phyloP scores from a whole-genome alignment of 2,888 invertebrate species.

The Augiades crinisus region DNA sequence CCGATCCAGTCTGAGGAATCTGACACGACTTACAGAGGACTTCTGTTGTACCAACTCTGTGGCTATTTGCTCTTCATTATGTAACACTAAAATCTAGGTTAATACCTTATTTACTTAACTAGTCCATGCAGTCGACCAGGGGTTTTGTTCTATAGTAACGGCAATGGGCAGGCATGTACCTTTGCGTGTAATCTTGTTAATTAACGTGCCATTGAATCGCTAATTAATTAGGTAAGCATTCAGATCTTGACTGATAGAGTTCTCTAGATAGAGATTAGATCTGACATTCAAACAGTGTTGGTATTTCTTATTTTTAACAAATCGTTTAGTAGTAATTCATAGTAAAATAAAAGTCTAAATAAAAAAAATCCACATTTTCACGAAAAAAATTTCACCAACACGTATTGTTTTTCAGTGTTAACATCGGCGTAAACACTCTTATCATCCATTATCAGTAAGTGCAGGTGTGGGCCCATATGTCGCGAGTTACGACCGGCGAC shows the following conservation, averaged over 20 bases:
- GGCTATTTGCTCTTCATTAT: slow-evolving; percentile 12
- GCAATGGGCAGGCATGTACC: neutral
- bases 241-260: neutral
- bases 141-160: neutral
- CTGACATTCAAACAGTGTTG: neutral
- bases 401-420: neutral
- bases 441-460: slow-evolving; percentile 30
- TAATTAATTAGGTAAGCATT: neutral
- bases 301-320: neutral
- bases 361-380: neutral
- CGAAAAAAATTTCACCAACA: neutral
- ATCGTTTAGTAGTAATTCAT: neutral
- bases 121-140: neutral
- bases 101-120: slow-evolving; percentile 3
- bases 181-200: neutral
- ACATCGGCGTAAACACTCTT: slow-evolving; percentile 23
- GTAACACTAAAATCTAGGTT: slow-evolving; percentile 20
- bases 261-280: neutral
- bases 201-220: neutral
- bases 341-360: too few species aligned
- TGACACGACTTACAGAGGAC: slow-evolving; percentile 3
- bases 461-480: neutral
- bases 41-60: slow-evolving; percentile 8
- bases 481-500: slow-evolving; percentile 2
- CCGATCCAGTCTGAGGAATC: neutral